These are phyloP conservation scores for Aepyceros melampus DNA, from an alignment of 2,113 vertebrate genomes.

Conservation along the genomic window DNA sequence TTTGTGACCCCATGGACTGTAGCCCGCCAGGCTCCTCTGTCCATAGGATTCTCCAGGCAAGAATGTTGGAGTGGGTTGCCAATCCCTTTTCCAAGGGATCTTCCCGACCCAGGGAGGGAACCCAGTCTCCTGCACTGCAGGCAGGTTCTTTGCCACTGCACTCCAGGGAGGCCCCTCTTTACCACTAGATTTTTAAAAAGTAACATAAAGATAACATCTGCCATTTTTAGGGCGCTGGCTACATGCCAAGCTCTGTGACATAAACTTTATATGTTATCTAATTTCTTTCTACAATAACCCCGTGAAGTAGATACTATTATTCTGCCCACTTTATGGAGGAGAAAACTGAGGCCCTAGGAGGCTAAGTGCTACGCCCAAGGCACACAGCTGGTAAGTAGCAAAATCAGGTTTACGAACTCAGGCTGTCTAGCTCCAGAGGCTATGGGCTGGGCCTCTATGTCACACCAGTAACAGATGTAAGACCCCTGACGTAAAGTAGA, in stretches of 20 bases:
- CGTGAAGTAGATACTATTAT: not conserved
- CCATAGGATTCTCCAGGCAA: not conserved
- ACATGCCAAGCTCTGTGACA: not conserved
- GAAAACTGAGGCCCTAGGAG: not conserved
- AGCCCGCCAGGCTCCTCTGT: not conserved
- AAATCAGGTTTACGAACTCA: not conserved
- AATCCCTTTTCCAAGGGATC: not conserved
- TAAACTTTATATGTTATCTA: not conserved
- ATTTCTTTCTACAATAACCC: not conserved
- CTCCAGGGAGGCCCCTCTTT: not conserved
- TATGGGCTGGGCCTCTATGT: rapidly evolving
- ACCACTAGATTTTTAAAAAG: not conserved
- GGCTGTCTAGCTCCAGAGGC: not conserved
- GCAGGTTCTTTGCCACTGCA: not conserved
- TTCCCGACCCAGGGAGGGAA: not conserved
- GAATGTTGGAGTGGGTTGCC: not conserved
- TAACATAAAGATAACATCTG: not conserved
- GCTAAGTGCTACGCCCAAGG: not conserved
- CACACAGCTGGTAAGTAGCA: not conserved
- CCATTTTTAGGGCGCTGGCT: not conserved
- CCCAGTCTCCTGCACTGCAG: not conserved
- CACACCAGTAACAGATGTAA: rapidly evolving
- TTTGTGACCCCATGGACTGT: not conserved
- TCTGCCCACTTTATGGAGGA: not conserved
- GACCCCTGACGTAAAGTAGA: rapidly evolving